Evolutionary conservation across 2,113 vertebrate species (phyloP).

Genomic region (Zingel zingel): DNA sequence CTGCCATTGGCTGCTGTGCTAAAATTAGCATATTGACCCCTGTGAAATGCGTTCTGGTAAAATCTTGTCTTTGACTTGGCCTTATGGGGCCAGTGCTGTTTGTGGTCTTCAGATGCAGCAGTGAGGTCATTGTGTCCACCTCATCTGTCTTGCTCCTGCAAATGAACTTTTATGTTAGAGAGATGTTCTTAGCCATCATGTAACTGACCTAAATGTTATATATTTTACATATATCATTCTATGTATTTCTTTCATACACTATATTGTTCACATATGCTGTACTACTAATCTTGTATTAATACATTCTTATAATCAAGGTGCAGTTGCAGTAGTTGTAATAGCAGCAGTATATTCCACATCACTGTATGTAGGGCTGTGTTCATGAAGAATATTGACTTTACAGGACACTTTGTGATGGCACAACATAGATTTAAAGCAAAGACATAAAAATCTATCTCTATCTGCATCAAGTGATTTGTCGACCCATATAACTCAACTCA

Average conservation of each 20-base stretch:
- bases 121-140: slow-evolving; percentile 61
- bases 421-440: not conserved
- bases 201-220: not conserved
- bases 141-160: slow-evolving; percentile 17
- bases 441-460: not conserved
- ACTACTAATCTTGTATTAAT: not conserved
- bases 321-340: not conserved
- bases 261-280: not conserved
- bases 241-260: not conserved
- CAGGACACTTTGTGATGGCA: not conserved
- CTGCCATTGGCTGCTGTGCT: slow-evolving; percentile 76
- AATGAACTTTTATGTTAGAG: not conserved
- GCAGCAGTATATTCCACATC: not conserved
- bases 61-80: slow-evolving; percentile 78
- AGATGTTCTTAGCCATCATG: not conserved
- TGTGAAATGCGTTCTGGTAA: slow-evolving; percentile 86
- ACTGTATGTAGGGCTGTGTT: not conserved
- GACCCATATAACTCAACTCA: not conserved
- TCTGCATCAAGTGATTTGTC: not conserved
- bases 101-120: slow-evolving; percentile 47
- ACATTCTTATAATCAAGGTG: not conserved
- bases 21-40: slow-evolving; percentile 84
- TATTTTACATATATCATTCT: not conserved
- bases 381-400: not conserved
- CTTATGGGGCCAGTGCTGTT: slow-evolving; percentile 73